A percentile compares a stretch with the other conserved stretches of the same genome.
These are phyloP conservation scores for Athripsodes cinereus DNA, from an alignment of 2,888 invertebrate species.

Conservation along the genomic window DNA sequence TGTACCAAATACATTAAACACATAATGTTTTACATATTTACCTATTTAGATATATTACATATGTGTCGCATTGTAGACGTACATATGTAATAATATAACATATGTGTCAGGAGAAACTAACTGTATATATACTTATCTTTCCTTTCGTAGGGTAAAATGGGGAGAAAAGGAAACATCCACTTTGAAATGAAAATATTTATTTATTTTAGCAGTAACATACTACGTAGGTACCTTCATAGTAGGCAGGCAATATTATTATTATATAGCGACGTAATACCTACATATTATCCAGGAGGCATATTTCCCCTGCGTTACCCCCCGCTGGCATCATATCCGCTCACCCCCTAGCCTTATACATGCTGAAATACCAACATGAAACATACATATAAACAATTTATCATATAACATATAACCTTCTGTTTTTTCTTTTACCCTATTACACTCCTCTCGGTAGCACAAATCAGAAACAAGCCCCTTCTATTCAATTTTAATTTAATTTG, in stretches of 20 bases:
- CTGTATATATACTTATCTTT: not conserved
- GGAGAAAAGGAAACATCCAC: constrained; percentile 25
- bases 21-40: no score
- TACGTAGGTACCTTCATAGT: no score
- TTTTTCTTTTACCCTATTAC: no score
- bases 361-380: not conserved
- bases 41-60: no score
- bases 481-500: no score
- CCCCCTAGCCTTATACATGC: not conserved
- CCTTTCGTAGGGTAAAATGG: constrained; percentile 5
- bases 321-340: not conserved
- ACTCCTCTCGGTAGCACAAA: no score
- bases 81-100: not conserved
- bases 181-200: constrained; percentile 26
- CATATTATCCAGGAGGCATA: not conserved
- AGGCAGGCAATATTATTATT: constrained; percentile 12
- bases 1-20: no score
- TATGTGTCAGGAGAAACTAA: not conserved
- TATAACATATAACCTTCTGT: no score
- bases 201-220: constrained; percentile 22
- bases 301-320: not conserved
- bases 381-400: no score
- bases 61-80: no score
- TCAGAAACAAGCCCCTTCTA: no score
- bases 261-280: no score